Evolutionary conservation across 2,113 vertebrate species (phyloP), one percentile per base, ranked within the genome.

Genomic region (Macheiramphus alcinus): DNA sequence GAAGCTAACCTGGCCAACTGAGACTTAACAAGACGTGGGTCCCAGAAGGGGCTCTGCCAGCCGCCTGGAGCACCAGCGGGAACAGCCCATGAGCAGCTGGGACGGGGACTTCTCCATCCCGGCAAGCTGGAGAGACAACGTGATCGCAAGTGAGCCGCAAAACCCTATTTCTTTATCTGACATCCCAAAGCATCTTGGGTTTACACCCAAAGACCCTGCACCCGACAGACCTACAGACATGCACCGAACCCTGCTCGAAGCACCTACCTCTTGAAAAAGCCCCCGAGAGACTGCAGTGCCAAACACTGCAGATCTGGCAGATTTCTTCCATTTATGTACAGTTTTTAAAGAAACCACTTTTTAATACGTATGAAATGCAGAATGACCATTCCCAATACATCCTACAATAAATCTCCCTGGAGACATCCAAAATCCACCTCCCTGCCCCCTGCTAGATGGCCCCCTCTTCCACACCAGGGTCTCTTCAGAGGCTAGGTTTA

Each of bases 61-160:
- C 25, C 1, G 0, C 27, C 34, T 68, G 53, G n/a, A 68, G 0
- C 2, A 2, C 20, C 2, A 1, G 31, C 7, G 7, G 40, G 45
- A 61, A 13, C 27, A 72, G 53, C 38, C 19, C 18, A 4, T 2
- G 21, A 83, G 61, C 38, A 80, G 52, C 52, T 74, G 48, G 47
- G 43, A 59, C 1, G 1, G 13, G 23, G 21, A 55, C 11, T 56
- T 25, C 61, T 68, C 34, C 40, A 17, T 50, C 40, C 43, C 3
- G 1, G 68, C 21, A 53, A 76, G 36, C 23, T 36, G 34, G n/a
- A 93, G n/a, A 80, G 15, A 56, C 34, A 26, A 68, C 0, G 0
- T 10, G 36, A 90, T 58, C 53, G 56, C 34, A 86, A 45, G 7
- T 16, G 31, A 73, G 40, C 21, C 2, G 2, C 25, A 76, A 90